Evolutionary conservation across 2,797 vertebrate genomes (phyloP).

Genomic region (Ciconia nigra): DNA sequence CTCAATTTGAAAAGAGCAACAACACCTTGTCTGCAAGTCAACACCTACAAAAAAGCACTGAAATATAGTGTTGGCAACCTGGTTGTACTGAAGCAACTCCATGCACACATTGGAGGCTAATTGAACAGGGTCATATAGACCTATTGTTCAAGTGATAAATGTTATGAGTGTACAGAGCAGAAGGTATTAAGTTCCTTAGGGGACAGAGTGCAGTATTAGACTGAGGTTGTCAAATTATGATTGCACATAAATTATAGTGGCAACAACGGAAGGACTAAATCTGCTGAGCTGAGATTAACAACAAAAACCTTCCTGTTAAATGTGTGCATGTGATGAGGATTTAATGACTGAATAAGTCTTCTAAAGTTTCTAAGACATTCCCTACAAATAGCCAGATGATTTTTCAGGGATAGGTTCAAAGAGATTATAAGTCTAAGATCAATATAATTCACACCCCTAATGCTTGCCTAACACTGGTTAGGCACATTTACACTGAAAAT

Average conservation of each 20-base stretch:
- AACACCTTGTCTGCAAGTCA: background rate
- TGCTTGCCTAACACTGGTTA: background rate
- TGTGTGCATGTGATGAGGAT: background rate
- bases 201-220: constrained; percentile 14
- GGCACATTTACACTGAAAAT: background rate
- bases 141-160: constrained; percentile 19
- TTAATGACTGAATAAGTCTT: constrained; percentile 29
- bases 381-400: background rate
- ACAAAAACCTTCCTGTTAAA: constrained; percentile 19
- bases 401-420: background rate
- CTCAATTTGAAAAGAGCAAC: background rate
- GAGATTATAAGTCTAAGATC: constrained; percentile 7
- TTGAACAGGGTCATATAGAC: background rate
- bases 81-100: background rate
- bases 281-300: constrained; percentile 47
- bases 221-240: constrained; percentile 37
- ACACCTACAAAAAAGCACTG: background rate
- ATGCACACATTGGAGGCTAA: background rate
- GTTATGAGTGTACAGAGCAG: background rate
- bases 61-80: background rate
- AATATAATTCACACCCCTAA: background rate
- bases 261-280: constrained; percentile 29
- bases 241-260: constrained; percentile 41
- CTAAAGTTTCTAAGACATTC: constrained; percentile 30
- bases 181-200: constrained; percentile 36